Base-by-base conservation (phyloP, 2,888 invertebrate genomes). In the Nudaria mundana region DNA sequence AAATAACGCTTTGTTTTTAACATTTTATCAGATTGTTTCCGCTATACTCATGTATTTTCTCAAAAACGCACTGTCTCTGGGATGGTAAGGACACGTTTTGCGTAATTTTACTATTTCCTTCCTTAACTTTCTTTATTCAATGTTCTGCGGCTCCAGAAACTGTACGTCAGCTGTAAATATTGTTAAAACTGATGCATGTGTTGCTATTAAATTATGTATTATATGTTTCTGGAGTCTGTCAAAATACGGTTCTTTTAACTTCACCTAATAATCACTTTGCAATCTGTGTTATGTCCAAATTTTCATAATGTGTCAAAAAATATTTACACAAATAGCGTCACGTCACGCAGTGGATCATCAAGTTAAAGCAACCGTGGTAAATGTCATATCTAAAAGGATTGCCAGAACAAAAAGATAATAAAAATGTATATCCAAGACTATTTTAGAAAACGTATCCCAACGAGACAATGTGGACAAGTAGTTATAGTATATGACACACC, bases 81-180 rank as follows among this genome's bases (percentile, higher is more conserved):
- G 80, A 81, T 79, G 82, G 83, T 85, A 83, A 83, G 81, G 76
- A 78, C 82, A 79, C 81, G 71, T 81, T 70, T 76, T 76, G 64
- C 68, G 74, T 77, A 73, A 72, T 66, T 73, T 72, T 54, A 51
- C 33, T 63, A 69, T 63, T 66, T 67, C 66, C 52, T 65, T 61
- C 45, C 50, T 53, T 55, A 32, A 48, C 45, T 44, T 50, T 40
- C 48, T 47, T 44, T 50, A 51, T 59, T 73, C 58, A 70, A 59
- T 76, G 65, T 77, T 65, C 57, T 62, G 59, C 76, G 76, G 66
- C 59, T 75, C 69, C 81, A 82, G 80, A 83, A 82, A 81, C 56
- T 49, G 38, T 48, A 26, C 52, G 56, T 44, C 42, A 29, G 44
- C 23, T 51, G 62, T 62, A 56, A 47, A 63, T 61, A 58, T 49